Evolutionary conservation across 1,140 invertebrate species (phyloP).

Genomic region (Linepithema humile): DNA sequence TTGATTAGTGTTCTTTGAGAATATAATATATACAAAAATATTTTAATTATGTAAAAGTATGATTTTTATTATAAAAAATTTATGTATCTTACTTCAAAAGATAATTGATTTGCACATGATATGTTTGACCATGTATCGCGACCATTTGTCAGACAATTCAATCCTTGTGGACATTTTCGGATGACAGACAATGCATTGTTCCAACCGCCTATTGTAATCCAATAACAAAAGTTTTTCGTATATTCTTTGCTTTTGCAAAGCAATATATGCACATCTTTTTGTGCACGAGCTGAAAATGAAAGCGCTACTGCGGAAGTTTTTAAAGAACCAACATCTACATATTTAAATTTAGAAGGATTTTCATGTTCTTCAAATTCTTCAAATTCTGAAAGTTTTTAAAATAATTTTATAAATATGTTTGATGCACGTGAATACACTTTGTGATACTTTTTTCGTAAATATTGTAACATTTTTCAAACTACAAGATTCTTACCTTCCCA

Average conservation of each 20-base stretch:
- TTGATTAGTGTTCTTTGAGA: no score
- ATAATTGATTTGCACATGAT: no score
- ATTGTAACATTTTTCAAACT: background rate
- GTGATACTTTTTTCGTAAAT: background rate
- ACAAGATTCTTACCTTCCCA: conserved; percentile 63
- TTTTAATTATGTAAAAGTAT: no score
- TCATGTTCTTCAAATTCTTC: background rate
- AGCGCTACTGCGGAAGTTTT: background rate
- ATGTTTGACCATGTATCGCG: background rate
- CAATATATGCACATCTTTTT: conserved; percentile 27
- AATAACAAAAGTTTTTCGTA: no score
- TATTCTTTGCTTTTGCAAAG: conserved; percentile 37
- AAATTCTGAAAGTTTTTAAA: no score
- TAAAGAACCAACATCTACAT: background rate
- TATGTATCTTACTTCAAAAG: background rate
- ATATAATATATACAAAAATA: no score
- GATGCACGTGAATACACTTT: no score
- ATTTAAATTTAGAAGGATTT: no score
- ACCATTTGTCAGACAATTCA: conserved; percentile 20
- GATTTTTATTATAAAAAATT: no score
- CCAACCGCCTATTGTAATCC: conserved; percentile 68
- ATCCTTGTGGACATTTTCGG: conserved; percentile 35
- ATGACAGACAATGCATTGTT: conserved; percentile 36
- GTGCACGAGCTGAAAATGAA: conserved; percentile 53
- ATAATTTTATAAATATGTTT: no score